Percentiles rank a stretch among this genome's conserved stretches.
These are phyloP conservation scores for Lasiurus borealis DNA, from an alignment of 2,113 vertebrate genomes.

Conservation along the genomic window DNA sequence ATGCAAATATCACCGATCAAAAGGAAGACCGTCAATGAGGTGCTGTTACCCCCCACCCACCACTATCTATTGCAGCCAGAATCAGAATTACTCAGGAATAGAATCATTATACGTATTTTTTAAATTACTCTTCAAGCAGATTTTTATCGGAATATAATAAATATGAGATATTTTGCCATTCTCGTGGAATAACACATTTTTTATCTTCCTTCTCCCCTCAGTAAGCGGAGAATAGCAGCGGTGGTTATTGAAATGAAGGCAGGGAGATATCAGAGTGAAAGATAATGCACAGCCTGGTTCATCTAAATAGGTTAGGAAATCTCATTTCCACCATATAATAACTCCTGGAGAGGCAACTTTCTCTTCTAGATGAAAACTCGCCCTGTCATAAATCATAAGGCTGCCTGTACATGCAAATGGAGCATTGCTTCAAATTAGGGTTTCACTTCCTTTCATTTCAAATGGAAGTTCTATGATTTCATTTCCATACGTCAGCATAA, in stretches of 20 bases:
- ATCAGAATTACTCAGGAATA: conserved; percentile 33
- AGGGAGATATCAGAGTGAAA: conserved; percentile 48
- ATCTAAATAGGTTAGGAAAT: conserved; percentile 75
- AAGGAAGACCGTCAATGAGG: not conserved
- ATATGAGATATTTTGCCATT: conserved; percentile 53
- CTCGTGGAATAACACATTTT: conserved; percentile 44
- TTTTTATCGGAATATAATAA: conserved; percentile 71
- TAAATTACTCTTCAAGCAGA: conserved; percentile 65
- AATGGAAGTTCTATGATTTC: conserved; percentile 63
- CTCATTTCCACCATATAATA: conserved; percentile 75
- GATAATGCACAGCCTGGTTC: conserved; percentile 47
- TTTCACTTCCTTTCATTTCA: conserved; percentile 58
- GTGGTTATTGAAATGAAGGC: conserved; percentile 66
- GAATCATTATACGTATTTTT: conserved; percentile 48
- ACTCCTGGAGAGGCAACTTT: conserved; percentile 68
- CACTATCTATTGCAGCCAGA: not conserved
- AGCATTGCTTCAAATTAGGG: conserved; percentile 74
- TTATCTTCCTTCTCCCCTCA: conserved; percentile 22
- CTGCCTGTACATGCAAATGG: conserved; percentile 28
- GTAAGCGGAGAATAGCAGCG: conserved; percentile 39
- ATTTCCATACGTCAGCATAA: conserved; percentile 60
- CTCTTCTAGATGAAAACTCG: conserved; percentile 60
- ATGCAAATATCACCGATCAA: not conserved
- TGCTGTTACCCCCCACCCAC: not conserved
- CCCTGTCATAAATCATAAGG: conserved; percentile 63